Base-by-base conservation (phyloP, 2,888 invertebrate genomes). In the Pammene fasciana region DNA sequence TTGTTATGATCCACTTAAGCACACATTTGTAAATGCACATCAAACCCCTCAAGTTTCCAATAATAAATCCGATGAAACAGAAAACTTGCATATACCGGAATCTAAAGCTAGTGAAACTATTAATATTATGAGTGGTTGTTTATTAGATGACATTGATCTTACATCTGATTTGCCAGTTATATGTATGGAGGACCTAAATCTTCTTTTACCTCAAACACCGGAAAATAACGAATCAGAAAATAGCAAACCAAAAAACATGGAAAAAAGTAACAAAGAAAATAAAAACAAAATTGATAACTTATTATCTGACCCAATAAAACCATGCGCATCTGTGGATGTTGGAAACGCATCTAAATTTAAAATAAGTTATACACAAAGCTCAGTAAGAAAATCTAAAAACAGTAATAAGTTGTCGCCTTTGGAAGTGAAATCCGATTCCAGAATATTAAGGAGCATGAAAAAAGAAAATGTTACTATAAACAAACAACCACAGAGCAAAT, bases 1-100 rank as follows among this genome's bases (percentile, higher is more conserved):
- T n/a, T 57, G 57, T 57, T 57, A 57, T 16, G 16, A 41, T 16
- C 57, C 43, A 57, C 41, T 41, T 1, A 57, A 41, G 41, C 57
- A 57, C 57, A 57, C 38, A n/a, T 57, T 57, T 57, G 45, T 45
- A 45, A 45, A 45, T 5, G n/a, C 45, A 45, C 45, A 11, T 13
- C 43, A 13, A 45, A 10, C 11, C 45, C n/a, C 5, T 45, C 45
- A 45, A n/a, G n/a, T 45, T 45, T n/a, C 1, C 13, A 13, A 57
- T 13, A 45, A 57, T 43, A 7, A 14, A 43, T 45, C 0, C 13
- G 18, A 57, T 3, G 5, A 57, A 57, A 57, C 10, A 43, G 26
- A 43, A 18, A 45, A 13, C 2, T 7, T 57, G 6, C 11, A 57
- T n/a, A 45, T 57, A 13, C 43, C 57, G 4, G 57, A 57, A 45